Evolutionary conservation across 2,113 vertebrate species (phyloP).

Genomic region (Hippolais icterina): DNA sequence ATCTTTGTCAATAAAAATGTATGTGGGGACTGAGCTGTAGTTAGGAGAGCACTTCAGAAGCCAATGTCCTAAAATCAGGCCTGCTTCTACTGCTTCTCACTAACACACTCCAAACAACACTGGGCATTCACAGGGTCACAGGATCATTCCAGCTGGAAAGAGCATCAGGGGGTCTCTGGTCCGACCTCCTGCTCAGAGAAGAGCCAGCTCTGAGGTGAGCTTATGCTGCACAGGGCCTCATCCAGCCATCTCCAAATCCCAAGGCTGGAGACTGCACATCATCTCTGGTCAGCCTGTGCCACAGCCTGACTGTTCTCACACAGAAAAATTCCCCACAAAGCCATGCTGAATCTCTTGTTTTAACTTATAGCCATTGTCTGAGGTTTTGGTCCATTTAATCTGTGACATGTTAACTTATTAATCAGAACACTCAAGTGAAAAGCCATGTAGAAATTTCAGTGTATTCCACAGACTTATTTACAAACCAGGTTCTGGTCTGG

Average conservation of each 20-base stretch:
- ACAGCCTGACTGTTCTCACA: background rate
- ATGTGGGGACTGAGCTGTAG: background rate
- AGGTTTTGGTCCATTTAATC: background rate
- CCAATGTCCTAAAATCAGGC: background rate
- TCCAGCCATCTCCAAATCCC: background rate
- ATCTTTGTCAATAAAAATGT: background rate
- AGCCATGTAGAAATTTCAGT: background rate
- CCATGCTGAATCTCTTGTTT: background rate
- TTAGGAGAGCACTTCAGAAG: background rate
- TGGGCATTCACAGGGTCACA: background rate
- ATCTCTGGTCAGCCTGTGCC: background rate
- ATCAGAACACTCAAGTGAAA: background rate
- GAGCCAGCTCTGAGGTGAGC: background rate
- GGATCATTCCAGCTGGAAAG: background rate
- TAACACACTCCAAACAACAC: background rate
- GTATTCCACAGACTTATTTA: background rate
- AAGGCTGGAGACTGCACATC: background rate
- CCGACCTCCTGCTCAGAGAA: background rate
- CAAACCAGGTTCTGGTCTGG: background rate
- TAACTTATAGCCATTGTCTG: rapidly evolving
- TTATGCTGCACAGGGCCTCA: background rate
- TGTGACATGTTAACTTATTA: background rate
- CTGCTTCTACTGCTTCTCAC: rapidly evolving
- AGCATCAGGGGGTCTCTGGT: background rate
- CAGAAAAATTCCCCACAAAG: background rate